A percentile compares a stretch with the other conserved stretches of the same genome.
These are phyloP conservation scores for Antitype chi DNA, from an alignment of 2,888 invertebrate genomes.

Conservation along the genomic window DNA sequence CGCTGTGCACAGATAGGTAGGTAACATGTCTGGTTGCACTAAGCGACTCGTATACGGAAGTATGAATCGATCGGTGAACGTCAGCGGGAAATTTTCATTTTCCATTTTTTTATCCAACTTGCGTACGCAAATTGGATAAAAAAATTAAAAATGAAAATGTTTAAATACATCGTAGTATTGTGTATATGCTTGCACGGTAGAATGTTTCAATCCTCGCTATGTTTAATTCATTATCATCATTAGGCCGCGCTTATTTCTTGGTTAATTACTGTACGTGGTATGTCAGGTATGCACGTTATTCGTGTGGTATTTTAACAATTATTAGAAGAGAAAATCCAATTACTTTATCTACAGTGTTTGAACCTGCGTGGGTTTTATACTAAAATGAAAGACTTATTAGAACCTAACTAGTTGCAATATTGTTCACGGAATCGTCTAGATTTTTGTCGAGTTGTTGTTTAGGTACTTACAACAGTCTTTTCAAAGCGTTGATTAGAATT, in stretches of 20 bases:
- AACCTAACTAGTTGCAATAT: constrained; percentile 30
- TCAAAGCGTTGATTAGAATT: constrained; percentile 1
- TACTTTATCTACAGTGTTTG: constrained; percentile 47
- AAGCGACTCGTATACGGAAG: constrained; percentile 16
- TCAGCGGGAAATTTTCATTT: constrained; percentile 23
- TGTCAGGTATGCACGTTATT: constrained; percentile 40
- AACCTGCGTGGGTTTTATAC: constrained; percentile 2
- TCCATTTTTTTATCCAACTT: constrained; percentile 31
- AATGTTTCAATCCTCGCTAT: constrained; percentile 38
- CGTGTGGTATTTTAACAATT: constrained; percentile 49
- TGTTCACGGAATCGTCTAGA: constrained; percentile 3
- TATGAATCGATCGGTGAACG: constrained; percentile 22
- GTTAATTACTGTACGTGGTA: constrained; percentile 46
- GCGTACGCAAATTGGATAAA: neutral
- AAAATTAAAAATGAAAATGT: too few species aligned
- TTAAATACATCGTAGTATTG: too few species aligned
- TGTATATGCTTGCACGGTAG: constrained; percentile 1
- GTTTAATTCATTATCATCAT: constrained; percentile 58
- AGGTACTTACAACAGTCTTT: neutral
- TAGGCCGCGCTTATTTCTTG: constrained; percentile 39
- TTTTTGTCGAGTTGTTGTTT: neutral
- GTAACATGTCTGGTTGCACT: constrained; percentile 27
- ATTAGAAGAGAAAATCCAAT: constrained; percentile 46
- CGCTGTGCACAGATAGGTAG: constrained; percentile 30
- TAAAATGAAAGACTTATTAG: constrained; percentile 40